Evolutionary conservation across 1,140 invertebrate genomes (phyloP).

Genomic region (Leptopilina boulardi): DNA sequence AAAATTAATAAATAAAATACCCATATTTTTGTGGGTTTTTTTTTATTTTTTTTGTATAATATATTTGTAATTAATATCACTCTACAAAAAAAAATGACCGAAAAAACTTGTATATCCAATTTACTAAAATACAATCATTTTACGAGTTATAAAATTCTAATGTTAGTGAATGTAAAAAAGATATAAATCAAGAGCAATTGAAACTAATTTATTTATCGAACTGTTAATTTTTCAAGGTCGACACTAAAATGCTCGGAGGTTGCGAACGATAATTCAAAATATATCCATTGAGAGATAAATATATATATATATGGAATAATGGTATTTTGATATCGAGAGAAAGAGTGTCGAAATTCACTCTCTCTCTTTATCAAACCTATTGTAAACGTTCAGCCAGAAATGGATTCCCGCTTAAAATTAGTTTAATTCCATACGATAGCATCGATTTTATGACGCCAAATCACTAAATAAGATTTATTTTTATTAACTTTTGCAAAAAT

Average conservation of each 20-base stretch:
- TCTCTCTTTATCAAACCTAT: background rate
- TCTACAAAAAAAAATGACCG: too few species aligned
- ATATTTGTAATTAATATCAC: too few species aligned
- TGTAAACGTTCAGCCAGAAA: background rate
- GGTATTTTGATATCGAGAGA: background rate
- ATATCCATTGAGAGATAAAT: constrained; percentile 12
- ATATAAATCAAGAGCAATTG: background rate
- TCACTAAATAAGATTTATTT: too few species aligned
- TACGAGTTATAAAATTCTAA: background rate
- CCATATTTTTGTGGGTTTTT: too few species aligned
- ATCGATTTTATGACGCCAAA: too few species aligned
- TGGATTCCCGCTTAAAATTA: constrained; percentile 1
- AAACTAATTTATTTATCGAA: constrained; percentile 3
- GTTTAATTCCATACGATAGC: too few species aligned
- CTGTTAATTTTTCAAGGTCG: constrained; percentile 18
- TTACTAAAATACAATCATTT: background rate
- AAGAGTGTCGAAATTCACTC: constrained; percentile 10
- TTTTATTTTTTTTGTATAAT: too few species aligned
- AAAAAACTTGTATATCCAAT: too few species aligned
- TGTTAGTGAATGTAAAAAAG: background rate
- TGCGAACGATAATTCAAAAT: background rate
- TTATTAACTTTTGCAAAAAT: too few species aligned
- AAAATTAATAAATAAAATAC: too few species aligned
- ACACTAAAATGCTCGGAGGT: background rate
- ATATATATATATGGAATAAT: constrained; percentile 7